Evolutionary conservation across 2,888 invertebrate genomes (phyloP).

Genomic region (Leistus spinibarbis): DNA sequence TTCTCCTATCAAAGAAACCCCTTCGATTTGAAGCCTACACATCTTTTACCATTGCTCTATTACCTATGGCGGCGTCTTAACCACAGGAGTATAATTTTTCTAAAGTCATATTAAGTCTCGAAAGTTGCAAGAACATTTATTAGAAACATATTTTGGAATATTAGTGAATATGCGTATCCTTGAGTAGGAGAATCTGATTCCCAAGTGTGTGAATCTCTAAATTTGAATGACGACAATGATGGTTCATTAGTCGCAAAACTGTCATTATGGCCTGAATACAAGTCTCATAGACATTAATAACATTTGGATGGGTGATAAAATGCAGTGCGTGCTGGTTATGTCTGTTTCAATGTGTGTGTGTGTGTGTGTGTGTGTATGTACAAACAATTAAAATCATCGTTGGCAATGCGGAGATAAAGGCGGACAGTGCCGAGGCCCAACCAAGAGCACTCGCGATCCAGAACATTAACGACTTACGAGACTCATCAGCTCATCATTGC

Average conservation of each 20-base stretch:
- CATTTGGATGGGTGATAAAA: slow-evolving; percentile 23
- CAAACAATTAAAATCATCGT: slow-evolving; percentile 29
- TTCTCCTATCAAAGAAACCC: too few species aligned
- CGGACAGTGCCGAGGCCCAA: neutral
- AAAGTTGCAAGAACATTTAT: too few species aligned
- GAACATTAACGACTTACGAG: slow-evolving; percentile 35
- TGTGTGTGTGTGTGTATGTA: slow-evolving; percentile 23
- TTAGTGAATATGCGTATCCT: neutral
- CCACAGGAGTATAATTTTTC: too few species aligned
- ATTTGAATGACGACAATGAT: neutral
- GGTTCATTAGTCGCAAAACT: neutral
- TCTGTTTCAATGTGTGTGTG: neutral
- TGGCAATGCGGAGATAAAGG: neutral
- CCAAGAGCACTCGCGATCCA: neutral
- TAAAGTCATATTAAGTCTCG: too few species aligned
- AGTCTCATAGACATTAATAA: slow-evolving; percentile 21
- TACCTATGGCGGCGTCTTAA: too few species aligned
- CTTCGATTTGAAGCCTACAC: too few species aligned
- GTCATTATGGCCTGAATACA: neutral
- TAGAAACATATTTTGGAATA: too few species aligned
- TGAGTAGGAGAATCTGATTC: neutral
- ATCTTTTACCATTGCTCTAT: too few species aligned
- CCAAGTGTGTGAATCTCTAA: neutral
- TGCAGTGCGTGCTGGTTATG: slow-evolving; percentile 12
- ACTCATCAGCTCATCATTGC: slow-evolving; percentile 36